These are phyloP conservation scores for Propsilocerus akamusi DNA, from an alignment of 1,140 invertebrate genomes.

Conservation along the genomic window DNA sequence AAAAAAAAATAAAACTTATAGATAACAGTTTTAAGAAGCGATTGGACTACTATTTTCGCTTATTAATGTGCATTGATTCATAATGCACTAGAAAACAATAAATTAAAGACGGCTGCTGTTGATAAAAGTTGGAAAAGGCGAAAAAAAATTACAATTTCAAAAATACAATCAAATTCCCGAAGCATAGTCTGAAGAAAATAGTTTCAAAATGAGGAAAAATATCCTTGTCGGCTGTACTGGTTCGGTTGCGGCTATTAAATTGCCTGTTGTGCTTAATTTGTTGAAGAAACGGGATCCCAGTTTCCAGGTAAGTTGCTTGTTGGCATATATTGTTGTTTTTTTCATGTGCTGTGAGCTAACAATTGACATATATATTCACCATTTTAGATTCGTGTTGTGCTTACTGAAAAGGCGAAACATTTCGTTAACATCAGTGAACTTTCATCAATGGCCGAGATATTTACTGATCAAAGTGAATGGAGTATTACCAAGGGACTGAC, in stretches of 20 bases:
- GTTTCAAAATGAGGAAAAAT: conserved; percentile 26
- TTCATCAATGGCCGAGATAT: conserved; percentile 35
- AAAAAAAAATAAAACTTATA: too few relatives aligned
- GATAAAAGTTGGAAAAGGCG: too few relatives aligned
- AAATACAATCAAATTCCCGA: too few relatives aligned
- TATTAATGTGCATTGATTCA: too few relatives aligned
- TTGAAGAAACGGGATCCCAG: conserved; percentile 22
- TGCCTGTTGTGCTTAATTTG: conserved; percentile 42
- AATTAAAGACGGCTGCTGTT: too few relatives aligned
- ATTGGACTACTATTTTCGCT: too few relatives aligned
- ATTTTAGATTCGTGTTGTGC: conserved; percentile 49
- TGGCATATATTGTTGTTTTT: neutral
- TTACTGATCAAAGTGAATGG: conserved; percentile 83
- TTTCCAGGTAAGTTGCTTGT: conserved; percentile 11
- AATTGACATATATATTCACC: too few relatives aligned
- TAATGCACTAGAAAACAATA: too few relatives aligned
- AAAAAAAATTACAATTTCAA: too few relatives aligned
- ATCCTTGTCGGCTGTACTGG: conserved; percentile 73
- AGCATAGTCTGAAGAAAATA: too few relatives aligned
- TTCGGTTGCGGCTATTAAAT: conserved; percentile 80
- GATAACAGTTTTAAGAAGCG: too few relatives aligned
- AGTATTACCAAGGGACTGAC: conserved; percentile 69
- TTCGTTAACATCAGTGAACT: conserved; percentile 57
- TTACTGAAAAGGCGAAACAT: conserved; percentile 71
- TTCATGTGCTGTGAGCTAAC: too few relatives aligned